Conservation (phyloP, 2,113 vertebrate species). For the Drymodes brunneopygia region DNA sequence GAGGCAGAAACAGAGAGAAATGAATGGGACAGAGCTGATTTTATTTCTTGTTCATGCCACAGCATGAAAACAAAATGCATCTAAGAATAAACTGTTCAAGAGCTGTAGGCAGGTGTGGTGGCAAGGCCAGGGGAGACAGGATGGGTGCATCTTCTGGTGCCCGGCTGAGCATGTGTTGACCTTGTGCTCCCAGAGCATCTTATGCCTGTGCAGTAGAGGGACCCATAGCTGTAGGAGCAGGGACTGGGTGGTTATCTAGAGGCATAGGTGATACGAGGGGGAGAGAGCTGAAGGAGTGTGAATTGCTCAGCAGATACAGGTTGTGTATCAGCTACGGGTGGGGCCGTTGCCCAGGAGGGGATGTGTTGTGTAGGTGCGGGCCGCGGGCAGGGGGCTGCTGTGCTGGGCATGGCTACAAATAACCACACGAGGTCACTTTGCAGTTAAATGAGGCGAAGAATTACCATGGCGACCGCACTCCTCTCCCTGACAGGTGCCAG, state of each 20-base stretch:
- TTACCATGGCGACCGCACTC: constrained; percentile 60
- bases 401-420: background rate
- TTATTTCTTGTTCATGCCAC: background rate
- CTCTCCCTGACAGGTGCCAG: constrained; percentile 51
- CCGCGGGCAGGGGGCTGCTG: background rate
- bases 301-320: background rate
- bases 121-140: background rate
- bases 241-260: background rate
- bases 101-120: background rate
- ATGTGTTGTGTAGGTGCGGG: no score
- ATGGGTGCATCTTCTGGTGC: background rate
- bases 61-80: background rate
- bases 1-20: background rate
- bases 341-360: background rate
- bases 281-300: background rate
- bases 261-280: background rate
- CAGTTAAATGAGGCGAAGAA: constrained; percentile 62
- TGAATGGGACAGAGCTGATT: background rate
- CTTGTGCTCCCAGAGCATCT: background rate
- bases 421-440: constrained; percentile 39
- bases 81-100: background rate
- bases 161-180: background rate
- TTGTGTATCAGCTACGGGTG: background rate
- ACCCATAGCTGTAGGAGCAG: background rate
- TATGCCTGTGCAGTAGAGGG: background rate